phyloP scores from a whole-genome alignment of 2,888 invertebrate species.

The Diaprepes abbreviatus region DNA sequence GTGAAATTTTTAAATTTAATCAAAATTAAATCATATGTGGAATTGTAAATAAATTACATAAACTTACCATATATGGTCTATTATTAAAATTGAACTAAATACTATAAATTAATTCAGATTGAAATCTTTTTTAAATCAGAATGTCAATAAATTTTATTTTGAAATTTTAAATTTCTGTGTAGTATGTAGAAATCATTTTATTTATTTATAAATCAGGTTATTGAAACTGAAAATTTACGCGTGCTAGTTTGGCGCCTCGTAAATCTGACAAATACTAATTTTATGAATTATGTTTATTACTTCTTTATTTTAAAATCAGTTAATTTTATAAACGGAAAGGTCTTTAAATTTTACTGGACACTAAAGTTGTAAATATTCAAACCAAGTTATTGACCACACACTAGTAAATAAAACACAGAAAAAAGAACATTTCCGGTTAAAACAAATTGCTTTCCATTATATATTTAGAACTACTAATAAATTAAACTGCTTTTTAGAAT shows the following conservation, averaged over 20 bases:
- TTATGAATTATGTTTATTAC: conserved; percentile 9
- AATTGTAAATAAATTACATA: too few relatives aligned
- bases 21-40: too few relatives aligned
- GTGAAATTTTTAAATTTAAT: too few relatives aligned
- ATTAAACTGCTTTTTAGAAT: too few relatives aligned
- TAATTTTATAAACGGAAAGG: neutral
- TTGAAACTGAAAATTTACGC: conserved; percentile 11
- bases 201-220: conserved; percentile 16
- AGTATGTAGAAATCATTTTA: neutral
- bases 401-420: too few relatives aligned
- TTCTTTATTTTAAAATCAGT: neutral
- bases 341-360: neutral
- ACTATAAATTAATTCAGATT: neutral
- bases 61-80: neutral
- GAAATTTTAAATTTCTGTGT: neutral
- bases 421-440: too few relatives aligned
- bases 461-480: too few relatives aligned
- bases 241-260: conserved; percentile 24
- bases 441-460: too few relatives aligned
- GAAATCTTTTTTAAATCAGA: neutral
- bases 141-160: conserved; percentile 1
- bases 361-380: neutral
- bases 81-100: neutral
- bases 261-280: conserved; percentile 9
- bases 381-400: neutral